These are phyloP conservation scores for Metaphire vulgaris DNA, from an alignment of 1,140 invertebrate genomes.

Conservation along the genomic window DNA sequence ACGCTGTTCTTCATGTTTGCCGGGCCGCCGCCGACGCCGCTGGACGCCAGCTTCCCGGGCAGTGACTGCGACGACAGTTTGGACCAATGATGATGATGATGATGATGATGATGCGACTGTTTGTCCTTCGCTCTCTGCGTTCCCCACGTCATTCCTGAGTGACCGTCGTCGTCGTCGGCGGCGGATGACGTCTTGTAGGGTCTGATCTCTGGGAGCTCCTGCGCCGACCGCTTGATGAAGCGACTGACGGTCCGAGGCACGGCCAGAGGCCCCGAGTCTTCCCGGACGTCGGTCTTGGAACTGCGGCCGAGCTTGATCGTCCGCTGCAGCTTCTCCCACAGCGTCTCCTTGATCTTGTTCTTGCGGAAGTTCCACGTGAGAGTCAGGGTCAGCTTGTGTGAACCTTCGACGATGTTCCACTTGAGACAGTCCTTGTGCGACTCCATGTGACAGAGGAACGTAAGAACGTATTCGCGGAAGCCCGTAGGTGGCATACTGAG, in stretches of 20 bases:
- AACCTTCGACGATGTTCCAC: slow-evolving; percentile 22
- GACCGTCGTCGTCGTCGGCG: background rate
- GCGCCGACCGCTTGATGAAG: slow-evolving; percentile 19
- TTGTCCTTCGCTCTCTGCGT: background rate
- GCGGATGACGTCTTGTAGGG: background rate
- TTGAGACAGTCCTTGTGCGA: slow-evolving; percentile 27
- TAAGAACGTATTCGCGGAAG: slow-evolving; percentile 23
- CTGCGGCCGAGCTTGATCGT: slow-evolving; percentile 16
- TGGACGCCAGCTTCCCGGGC: slow-evolving; percentile 2
- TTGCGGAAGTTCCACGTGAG: slow-evolving; percentile 21
- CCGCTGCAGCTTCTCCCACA: slow-evolving; percentile 23
- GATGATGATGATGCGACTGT: slow-evolving; percentile 3
- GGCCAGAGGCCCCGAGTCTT: background rate
- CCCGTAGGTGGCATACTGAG: slow-evolving; percentile 4
- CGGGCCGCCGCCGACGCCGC: slow-evolving; percentile 1
- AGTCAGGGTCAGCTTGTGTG: slow-evolving; percentile 26
- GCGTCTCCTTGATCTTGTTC: slow-evolving; percentile 15
- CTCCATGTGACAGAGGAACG: slow-evolving; percentile 23
- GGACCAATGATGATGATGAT: slow-evolving; percentile 18
- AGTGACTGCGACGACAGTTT: slow-evolving; percentile 13
- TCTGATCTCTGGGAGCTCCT: background rate
- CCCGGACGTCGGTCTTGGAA: background rate
- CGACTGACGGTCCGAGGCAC: slow-evolving; percentile 8
- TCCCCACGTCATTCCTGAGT: background rate
- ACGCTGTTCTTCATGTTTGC: background rate